A percentile compares a stretch with the other conserved stretches of the same genome.
These are phyloP conservation scores for Drosophila parthenogenetica DNA, from an alignment of 2,888 invertebrate genomes.

Conservation along the genomic window DNA sequence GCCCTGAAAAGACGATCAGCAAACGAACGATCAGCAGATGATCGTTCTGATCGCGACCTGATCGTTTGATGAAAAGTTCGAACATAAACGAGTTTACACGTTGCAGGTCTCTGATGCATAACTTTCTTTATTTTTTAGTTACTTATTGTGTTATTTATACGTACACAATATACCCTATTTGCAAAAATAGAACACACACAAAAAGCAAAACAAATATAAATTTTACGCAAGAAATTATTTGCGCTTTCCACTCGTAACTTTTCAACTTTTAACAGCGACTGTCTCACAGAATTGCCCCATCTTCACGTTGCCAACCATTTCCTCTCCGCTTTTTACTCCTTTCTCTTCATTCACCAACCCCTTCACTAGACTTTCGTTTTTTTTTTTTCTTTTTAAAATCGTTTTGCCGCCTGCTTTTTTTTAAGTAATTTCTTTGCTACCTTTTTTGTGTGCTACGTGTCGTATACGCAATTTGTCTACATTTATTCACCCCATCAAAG, in stretches of 20 bases:
- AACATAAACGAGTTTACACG: no score
- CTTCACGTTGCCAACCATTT: background rate
- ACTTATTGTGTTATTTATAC: no score
- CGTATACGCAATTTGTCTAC: constrained; percentile 67
- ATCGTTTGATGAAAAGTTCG: no score
- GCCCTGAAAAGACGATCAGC: no score
- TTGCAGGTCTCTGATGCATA: no score
- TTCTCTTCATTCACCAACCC: background rate
- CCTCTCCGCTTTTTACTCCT: background rate
- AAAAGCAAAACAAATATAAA: constrained; percentile 2
- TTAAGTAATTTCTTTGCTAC: constrained; percentile 61
- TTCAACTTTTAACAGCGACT: constrained; percentile 18
- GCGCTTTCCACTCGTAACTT: constrained; percentile 34
- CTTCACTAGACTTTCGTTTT: background rate
- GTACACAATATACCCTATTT: background rate
- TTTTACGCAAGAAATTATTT: constrained; percentile 20
- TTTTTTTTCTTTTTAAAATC: constrained; percentile 24
- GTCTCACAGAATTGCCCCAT: background rate
- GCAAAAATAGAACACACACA: background rate
- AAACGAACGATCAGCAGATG: no score
- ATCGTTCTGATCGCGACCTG: no score
- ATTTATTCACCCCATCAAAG: constrained; percentile 34
- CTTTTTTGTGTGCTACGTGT: constrained; percentile 60
- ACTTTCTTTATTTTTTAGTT: no score
- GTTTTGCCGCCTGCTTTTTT: constrained; percentile 37